Evolutionary conservation across 2,888 invertebrate species (phyloP).

Genomic region (Pollenia angustigena): DNA sequence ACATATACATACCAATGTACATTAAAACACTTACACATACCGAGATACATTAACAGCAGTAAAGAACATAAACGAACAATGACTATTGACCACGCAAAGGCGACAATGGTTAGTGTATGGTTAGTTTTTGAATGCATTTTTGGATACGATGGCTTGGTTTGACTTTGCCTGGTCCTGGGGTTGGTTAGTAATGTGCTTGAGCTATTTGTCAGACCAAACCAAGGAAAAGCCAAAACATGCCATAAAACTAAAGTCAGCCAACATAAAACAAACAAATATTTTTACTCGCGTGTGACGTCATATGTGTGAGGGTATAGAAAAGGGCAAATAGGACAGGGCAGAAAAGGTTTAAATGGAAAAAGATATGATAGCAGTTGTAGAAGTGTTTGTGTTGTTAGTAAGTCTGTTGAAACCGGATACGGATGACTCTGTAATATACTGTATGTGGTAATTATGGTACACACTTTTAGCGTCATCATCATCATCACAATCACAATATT

Average conservation of each 20-base stretch:
- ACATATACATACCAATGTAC: too few species aligned
- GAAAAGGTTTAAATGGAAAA: not conserved
- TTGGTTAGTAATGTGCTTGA: slow-evolving; percentile 50
- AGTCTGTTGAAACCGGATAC: slow-evolving; percentile 64
- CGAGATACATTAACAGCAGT: not conserved
- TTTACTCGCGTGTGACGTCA: slow-evolving; percentile 59
- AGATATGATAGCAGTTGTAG: not conserved
- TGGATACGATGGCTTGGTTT: slow-evolving; percentile 50
- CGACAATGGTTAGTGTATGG: slow-evolving; percentile 66
- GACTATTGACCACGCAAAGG: slow-evolving; percentile 68
- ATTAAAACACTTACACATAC: not conserved
- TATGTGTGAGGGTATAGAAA: not conserved
- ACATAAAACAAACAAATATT: slow-evolving; percentile 48
- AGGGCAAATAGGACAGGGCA: slow-evolving; percentile 6
- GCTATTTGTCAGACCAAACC: slow-evolving; percentile 67
- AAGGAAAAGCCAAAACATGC: slow-evolving; percentile 62
- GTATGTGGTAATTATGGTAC: slow-evolving; percentile 59
- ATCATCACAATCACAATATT: slow-evolving; percentile 56
- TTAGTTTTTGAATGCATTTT: slow-evolving; percentile 67
- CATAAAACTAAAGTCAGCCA: slow-evolving; percentile 68
- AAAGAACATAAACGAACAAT: slow-evolving; percentile 46
- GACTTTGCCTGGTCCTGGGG: slow-evolving; percentile 14
- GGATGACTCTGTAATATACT: slow-evolving; percentile 64
- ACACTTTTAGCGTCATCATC: slow-evolving; percentile 28
- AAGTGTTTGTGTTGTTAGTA: slow-evolving; percentile 10